phyloP scores from a whole-genome alignment of 2,797 vertebrate genomes.

The Peromyscus aztecus region DNA sequence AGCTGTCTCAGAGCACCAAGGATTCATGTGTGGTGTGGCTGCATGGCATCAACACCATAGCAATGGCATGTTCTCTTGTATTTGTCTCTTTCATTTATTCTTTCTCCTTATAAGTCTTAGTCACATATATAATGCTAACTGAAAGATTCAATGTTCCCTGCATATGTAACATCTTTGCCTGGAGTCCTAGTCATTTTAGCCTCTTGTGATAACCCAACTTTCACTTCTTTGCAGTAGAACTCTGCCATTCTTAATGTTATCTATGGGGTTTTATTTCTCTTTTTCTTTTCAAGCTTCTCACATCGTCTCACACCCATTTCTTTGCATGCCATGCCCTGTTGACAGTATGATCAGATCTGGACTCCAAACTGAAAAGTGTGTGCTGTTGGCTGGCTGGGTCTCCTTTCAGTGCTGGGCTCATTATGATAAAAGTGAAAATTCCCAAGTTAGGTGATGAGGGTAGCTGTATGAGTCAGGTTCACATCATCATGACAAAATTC shows the following conservation, averaged over 20 bases:
- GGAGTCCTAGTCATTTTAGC: not conserved
- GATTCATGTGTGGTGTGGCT: accelerated
- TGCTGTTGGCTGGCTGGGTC: not conserved
- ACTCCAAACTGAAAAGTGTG: not conserved
- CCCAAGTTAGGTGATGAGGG: not conserved
- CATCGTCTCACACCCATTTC: not conserved
- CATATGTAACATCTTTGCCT: not conserved
- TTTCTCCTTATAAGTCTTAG: not conserved
- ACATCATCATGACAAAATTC: not conserved
- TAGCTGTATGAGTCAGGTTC: not conserved
- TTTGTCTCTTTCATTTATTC: not conserved
- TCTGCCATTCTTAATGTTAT: not conserved
- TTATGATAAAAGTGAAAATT: not conserved
- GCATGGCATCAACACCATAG: accelerated
- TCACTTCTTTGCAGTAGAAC: not conserved
- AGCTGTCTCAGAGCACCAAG: not conserved
- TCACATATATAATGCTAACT: not conserved
- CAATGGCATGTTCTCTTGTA: not conserved
- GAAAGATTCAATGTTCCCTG: not conserved
- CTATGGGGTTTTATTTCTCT: not conserved
- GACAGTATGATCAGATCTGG: not conserved
- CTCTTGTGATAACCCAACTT: not conserved
- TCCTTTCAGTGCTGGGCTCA: not conserved
- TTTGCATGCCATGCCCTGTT: not conserved
- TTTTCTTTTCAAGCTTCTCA: not conserved